Evolutionary conservation across 2,797 vertebrate genomes (phyloP).

Genomic region (Malurus splendens): DNA sequence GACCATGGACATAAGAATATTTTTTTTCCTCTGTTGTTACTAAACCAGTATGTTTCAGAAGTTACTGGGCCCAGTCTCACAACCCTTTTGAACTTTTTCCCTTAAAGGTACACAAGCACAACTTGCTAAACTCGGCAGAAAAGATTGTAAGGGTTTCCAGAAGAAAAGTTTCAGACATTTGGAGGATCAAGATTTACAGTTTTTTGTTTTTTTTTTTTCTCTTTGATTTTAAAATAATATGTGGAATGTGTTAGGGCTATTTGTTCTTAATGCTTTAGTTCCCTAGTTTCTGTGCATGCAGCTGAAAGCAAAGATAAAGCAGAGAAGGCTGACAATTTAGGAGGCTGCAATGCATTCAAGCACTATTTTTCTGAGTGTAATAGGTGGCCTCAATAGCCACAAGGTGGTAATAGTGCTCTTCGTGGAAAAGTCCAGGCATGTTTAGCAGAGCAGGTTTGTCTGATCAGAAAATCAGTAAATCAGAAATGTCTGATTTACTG

Average conservation of each 20-base stretch:
- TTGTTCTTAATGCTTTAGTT: background rate
- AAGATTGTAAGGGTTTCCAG: background rate
- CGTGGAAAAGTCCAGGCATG: background rate
- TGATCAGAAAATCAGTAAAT: too few relatives aligned
- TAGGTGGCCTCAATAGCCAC: background rate
- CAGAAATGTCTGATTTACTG: background rate
- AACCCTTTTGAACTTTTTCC: background rate
- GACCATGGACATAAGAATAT: background rate
- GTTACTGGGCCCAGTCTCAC: background rate
- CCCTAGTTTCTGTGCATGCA: background rate
- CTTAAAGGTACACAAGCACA: background rate
- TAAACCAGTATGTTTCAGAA: background rate
- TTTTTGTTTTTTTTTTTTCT: too few relatives aligned
- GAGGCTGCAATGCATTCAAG: background rate
- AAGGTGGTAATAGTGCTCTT: conserved; percentile 20
- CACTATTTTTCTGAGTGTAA: background rate
- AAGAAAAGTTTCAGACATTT: background rate
- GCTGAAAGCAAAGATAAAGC: background rate
- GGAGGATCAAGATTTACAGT: background rate
- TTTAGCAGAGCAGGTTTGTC: background rate
- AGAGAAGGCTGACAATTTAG: background rate
- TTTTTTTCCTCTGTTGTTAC: background rate
- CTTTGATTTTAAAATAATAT: background rate
- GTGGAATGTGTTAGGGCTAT: background rate
- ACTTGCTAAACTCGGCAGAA: background rate